Percentiles rank a stretch among this genome's conserved stretches.
These are phyloP conservation scores for Amblyjoppa fuscipennis DNA, from an alignment of 2,888 invertebrate genomes.

Conservation along the genomic window DNA sequence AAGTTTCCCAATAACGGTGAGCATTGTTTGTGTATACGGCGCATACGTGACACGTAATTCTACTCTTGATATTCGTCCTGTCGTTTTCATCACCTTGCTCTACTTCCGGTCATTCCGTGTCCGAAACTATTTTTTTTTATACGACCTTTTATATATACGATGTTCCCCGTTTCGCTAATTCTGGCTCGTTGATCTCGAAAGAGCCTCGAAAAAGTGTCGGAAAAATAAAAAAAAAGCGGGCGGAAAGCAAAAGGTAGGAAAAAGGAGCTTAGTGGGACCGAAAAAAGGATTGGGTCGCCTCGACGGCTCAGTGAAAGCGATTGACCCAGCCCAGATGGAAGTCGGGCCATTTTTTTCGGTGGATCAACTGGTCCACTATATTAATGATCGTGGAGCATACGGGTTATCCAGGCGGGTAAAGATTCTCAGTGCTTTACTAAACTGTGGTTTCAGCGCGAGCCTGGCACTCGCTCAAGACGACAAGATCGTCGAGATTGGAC, in stretches of 20 bases:
- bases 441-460: constrained; percentile 11
- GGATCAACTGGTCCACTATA: constrained; percentile 80
- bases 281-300: constrained; percentile 47
- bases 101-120: not conserved
- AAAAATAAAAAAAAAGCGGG: constrained; percentile 39
- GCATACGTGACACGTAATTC: constrained; percentile 35
- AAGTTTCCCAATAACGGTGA: constrained; percentile 18
- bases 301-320: constrained; percentile 62
- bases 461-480: constrained; percentile 56
- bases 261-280: constrained; percentile 19
- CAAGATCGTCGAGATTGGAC: constrained; percentile 52
- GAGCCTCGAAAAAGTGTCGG: constrained; percentile 39
- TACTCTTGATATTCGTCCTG: constrained; percentile 40
- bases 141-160: not conserved
- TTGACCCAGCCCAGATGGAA: constrained; percentile 71
- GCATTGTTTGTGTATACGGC: constrained; percentile 10
- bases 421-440: constrained; percentile 49
- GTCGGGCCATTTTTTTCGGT: constrained; percentile 76
- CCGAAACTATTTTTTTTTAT: not conserved
- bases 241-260: constrained; percentile 38
- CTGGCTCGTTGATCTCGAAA: constrained; percentile 53
- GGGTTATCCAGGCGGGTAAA: constrained; percentile 75
- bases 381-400: constrained; percentile 78
- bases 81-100: constrained; percentile 14
- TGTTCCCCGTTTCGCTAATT: constrained; percentile 33